Percentiles rank a stretch among this genome's conserved stretches.
These are phyloP conservation scores for Ceyx erithaca DNA, from an alignment of 2,797 vertebrate genomes.

Conservation along the genomic window DNA sequence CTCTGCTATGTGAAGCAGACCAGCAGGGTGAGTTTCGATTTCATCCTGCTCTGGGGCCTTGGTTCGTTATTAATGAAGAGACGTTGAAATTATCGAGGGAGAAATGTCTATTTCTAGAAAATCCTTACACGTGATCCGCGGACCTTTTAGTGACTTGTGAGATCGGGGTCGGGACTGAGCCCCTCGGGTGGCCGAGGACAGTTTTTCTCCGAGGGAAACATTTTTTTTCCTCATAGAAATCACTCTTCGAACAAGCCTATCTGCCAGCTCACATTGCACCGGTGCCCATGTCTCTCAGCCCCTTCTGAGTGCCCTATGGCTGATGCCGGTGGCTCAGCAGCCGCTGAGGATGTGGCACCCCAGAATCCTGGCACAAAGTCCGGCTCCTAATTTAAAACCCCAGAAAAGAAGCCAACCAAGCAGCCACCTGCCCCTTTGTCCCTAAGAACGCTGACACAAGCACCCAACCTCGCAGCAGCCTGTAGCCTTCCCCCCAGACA, in stretches of 20 bases:
- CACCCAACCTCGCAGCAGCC: background rate
- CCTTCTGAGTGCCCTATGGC: background rate
- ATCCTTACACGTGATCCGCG: background rate
- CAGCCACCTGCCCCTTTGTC: background rate
- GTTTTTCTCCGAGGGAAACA: background rate
- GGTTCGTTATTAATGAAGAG: background rate
- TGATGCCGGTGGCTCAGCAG: background rate
- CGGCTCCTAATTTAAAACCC: background rate
- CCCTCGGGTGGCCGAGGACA: background rate
- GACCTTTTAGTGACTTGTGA: background rate
- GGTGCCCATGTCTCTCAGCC: background rate
- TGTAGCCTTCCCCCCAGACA: background rate
- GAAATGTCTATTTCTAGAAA: background rate
- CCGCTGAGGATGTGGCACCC: background rate
- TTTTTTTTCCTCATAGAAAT: background rate
- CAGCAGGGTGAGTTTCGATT: slow-evolving; percentile 48
- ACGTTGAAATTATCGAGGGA: background rate
- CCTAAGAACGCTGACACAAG: background rate
- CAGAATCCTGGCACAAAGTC: background rate
- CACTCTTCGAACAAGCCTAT: background rate
- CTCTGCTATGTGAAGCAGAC: background rate
- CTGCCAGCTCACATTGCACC: background rate
- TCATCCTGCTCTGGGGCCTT: slow-evolving; percentile 6
- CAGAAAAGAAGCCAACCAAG: background rate
- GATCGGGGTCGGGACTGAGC: background rate